phyloP scores from a whole-genome alignment of 1,140 invertebrate species.

The Rhizoglyphus robini region DNA sequence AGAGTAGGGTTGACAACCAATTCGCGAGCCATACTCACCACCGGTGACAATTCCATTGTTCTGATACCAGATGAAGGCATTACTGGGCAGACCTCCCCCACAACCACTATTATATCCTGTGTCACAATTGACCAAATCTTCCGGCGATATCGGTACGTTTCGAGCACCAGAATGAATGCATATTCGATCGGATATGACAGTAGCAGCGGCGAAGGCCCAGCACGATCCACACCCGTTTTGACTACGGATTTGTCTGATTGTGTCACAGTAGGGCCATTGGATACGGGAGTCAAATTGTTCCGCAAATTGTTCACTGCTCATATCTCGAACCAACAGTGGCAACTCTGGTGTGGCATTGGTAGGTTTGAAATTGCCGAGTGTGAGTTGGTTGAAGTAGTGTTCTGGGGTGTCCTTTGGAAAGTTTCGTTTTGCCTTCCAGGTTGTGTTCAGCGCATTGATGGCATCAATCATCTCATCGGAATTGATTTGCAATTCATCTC shows the following conservation, averaged over 20 bases:
- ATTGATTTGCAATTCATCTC: slow-evolving; percentile 16
- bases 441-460: slow-evolving; percentile 43
- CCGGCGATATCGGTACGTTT: slow-evolving; percentile 64
- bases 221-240: slow-evolving; percentile 47
- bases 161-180: slow-evolving; percentile 58
- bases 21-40: slow-evolving; percentile 54
- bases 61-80: slow-evolving; percentile 73
- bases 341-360: background rate
- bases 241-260: slow-evolving; percentile 56
- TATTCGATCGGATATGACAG: slow-evolving; percentile 76
- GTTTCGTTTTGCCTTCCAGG: slow-evolving; percentile 40
- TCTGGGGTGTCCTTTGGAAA: background rate
- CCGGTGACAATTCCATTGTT: slow-evolving; percentile 64
- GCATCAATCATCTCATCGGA: slow-evolving; percentile 30
- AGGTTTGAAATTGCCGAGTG: background rate
- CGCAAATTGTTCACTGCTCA: slow-evolving; percentile 51
- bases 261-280: slow-evolving; percentile 69
- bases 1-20: slow-evolving; percentile 39
- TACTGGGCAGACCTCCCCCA: slow-evolving; percentile 59
- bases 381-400: background rate
- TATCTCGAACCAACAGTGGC: background rate
- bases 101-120: slow-evolving; percentile 53
- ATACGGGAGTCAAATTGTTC: slow-evolving; percentile 60
- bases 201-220: slow-evolving; percentile 75
- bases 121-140: slow-evolving; percentile 67